A percentile compares a stretch with the other conserved stretches of the same genome.
These are phyloP conservation scores for Schizaphis graminum DNA, from an alignment of 2,888 invertebrate genomes.

Conservation along the genomic window DNA sequence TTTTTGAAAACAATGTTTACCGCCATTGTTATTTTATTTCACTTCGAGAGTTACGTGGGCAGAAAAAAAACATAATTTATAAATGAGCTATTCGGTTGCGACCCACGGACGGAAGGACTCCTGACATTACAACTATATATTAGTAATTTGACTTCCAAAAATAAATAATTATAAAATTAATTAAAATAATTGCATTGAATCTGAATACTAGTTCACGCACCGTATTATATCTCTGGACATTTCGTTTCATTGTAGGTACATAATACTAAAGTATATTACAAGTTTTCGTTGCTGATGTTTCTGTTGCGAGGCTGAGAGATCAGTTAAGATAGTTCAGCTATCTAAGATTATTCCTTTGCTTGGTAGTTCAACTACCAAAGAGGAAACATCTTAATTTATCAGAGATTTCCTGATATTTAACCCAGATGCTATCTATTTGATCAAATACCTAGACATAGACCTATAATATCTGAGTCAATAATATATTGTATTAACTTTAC, in stretches of 20 bases:
- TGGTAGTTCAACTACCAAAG: too few species aligned
- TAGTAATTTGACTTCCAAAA: neutral
- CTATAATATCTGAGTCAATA: too few species aligned
- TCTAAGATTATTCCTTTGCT: too few species aligned
- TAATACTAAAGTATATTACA: neutral
- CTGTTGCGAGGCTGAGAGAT: too few species aligned
- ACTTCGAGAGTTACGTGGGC: neutral
- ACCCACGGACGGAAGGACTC: neutral
- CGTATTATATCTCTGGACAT: neutral
- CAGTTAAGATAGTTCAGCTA: too few species aligned
- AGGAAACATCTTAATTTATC: too few species aligned
- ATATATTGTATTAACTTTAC: too few species aligned
- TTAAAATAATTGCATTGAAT: neutral
- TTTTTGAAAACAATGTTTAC: neutral
- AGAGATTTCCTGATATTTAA: too few species aligned
- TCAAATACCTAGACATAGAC: too few species aligned
- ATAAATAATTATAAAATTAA: conserved; percentile 5
- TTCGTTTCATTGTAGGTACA: neutral
- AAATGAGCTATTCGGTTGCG: neutral
- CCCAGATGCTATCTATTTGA: too few species aligned
- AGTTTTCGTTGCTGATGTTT: too few species aligned
- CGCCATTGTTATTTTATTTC: neutral
- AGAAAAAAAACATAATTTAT: conserved; percentile 4
- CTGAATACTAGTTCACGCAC: neutral
- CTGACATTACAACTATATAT: neutral